Percentiles rank a stretch among this genome's conserved stretches.
These are phyloP conservation scores for Neolamprologus fasciatus DNA, from an alignment of 2,113 vertebrate species.

Conservation along the genomic window DNA sequence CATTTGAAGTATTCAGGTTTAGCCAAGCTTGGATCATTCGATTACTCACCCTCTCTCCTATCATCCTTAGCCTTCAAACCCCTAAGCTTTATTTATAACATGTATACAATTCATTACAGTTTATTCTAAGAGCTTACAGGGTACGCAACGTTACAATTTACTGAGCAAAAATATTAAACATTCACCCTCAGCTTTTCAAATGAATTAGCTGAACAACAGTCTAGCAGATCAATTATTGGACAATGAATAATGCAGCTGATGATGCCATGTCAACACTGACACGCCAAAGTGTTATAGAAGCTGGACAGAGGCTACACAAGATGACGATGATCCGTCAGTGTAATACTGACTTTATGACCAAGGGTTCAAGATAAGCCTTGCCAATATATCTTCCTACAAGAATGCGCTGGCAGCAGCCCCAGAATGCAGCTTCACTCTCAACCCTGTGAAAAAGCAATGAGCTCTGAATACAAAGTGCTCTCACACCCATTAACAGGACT, in stretches of 20 bases:
- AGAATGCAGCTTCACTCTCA: conserved; percentile 19
- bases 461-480: conserved; percentile 47
- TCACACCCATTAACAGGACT: conserved; percentile 32
- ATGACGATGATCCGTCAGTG: conserved; percentile 3
- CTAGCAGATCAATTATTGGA: not conserved
- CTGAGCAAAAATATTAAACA: not conserved
- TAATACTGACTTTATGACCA: conserved; percentile 22
- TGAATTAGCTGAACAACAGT: not conserved
- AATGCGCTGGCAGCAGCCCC: conserved; percentile 28
- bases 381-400: conserved; percentile 14
- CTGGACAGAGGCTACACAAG: not conserved
- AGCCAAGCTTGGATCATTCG: not conserved
- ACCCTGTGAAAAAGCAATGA: conserved; percentile 52
- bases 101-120: not conserved
- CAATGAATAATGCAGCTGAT: not conserved
- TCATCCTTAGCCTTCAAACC: not conserved
- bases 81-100: not conserved
- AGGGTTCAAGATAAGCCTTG: not conserved
- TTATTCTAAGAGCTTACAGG: not conserved
- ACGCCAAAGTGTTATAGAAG: not conserved
- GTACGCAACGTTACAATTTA: not conserved
- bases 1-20: not conserved
- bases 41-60: not conserved
- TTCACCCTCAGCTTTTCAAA: not conserved
- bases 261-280: not conserved